Evolutionary conservation across 2,113 vertebrate species (phyloP).

Genomic region (Nothocercus nigrocapillus): DNA sequence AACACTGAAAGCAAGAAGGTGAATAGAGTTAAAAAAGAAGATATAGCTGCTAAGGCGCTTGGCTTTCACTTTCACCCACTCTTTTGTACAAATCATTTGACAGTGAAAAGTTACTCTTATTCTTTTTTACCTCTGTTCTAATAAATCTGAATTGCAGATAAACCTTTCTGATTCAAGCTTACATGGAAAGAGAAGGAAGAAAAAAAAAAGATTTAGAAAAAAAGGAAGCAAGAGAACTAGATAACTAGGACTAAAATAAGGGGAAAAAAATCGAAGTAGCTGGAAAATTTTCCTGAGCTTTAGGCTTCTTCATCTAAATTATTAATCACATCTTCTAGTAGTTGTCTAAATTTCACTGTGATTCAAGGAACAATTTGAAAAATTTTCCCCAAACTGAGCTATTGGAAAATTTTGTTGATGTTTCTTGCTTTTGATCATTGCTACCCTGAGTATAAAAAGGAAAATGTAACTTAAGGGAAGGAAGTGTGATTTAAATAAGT

Average conservation of each 20-base stretch:
- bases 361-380: neutral
- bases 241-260: neutral
- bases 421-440: neutral
- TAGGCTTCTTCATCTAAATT: neutral
- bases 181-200: neutral
- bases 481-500: neutral
- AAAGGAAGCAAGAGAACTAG: neutral
- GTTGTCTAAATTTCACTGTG: neutral
- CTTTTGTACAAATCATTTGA: slow-evolving; percentile 44
- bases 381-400: neutral
- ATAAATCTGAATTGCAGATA: slow-evolving; percentile 70
- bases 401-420: neutral
- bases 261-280: neutral
- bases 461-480: neutral
- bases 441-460: neutral
- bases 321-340: neutral
- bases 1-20: slow-evolving; percentile 20
- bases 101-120: slow-evolving; percentile 52
- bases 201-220: neutral
- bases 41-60: slow-evolving; percentile 40
- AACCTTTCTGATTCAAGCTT: slow-evolving; percentile 22
- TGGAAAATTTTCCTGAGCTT: neutral
- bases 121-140: slow-evolving; percentile 46
- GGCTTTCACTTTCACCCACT: slow-evolving; percentile 33
- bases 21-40: slow-evolving; percentile 42